Evolutionary conservation across 1,140 invertebrate species (phyloP).

Genomic region (Brachionus angularis): DNA sequence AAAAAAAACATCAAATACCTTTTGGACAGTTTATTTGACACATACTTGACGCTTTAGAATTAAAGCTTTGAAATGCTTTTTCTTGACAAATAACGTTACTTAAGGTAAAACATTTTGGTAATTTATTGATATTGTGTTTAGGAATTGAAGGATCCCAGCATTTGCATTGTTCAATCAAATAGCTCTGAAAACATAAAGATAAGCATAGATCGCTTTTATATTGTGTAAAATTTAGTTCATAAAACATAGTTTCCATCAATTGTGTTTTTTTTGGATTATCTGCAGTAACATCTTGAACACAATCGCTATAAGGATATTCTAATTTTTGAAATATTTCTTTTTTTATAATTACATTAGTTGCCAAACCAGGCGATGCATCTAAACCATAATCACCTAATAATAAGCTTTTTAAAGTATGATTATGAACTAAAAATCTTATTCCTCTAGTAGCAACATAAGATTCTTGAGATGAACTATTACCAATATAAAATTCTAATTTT

Average conservation of each 20-base stretch:
- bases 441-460: background rate
- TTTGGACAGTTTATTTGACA: too few species aligned
- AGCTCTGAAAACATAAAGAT: background rate
- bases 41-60: too few species aligned
- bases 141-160: constrained; percentile 30
- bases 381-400: background rate
- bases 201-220: background rate
- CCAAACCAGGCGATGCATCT: background rate
- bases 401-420: constrained; percentile 4
- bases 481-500: constrained; percentile 14
- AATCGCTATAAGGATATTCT: background rate
- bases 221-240: background rate
- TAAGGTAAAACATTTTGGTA: too few species aligned
- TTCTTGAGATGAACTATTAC: background rate
- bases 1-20: too few species aligned
- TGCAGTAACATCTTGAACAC: background rate
- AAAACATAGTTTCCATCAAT: constrained; percentile 11
- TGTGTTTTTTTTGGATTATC: background rate
- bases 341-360: background rate
- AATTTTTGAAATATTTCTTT: background rate
- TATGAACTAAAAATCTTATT: constrained; percentile 20
- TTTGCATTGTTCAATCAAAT: background rate
- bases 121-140: too few species aligned
- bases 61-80: too few species aligned
- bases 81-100: too few species aligned